These are phyloP conservation scores for Himalopsyche kuldschensis DNA, from an alignment of 2,888 invertebrate species.

Conservation along the genomic window DNA sequence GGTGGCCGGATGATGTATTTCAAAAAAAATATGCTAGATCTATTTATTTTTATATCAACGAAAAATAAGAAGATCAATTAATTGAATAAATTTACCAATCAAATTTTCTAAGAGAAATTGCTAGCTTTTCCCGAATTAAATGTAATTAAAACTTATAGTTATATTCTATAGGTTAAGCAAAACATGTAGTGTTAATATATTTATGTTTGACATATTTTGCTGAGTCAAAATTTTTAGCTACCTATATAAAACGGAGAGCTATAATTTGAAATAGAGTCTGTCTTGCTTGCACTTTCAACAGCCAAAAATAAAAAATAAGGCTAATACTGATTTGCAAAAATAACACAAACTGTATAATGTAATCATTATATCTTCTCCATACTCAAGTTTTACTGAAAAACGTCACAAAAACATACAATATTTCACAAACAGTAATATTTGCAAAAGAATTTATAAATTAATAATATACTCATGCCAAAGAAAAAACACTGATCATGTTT, in stretches of 20 bases:
- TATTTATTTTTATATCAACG: no score
- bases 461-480: neutral
- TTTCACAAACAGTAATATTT: neutral
- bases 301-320: slow-evolving; percentile 24
- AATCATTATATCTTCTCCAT: neutral
- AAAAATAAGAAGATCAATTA: no score
- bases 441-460: neutral
- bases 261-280: neutral
- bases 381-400: neutral
- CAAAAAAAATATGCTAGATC: no score
- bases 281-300: slow-evolving; percentile 40
- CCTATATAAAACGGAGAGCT: neutral
- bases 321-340: neutral
- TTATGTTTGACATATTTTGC: no score
- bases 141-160: no score
- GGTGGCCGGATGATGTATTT: no score
- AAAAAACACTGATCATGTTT: neutral
- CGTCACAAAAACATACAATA: neutral
- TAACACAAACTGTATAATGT: neutral
- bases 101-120: no score
- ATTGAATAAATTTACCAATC: no score
- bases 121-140: no score
- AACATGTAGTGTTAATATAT: no score
- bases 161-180: no score
- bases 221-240: no score